phyloP scores from a whole-genome alignment of 2,797 vertebrate genomes.

The Pristis pectinata region DNA sequence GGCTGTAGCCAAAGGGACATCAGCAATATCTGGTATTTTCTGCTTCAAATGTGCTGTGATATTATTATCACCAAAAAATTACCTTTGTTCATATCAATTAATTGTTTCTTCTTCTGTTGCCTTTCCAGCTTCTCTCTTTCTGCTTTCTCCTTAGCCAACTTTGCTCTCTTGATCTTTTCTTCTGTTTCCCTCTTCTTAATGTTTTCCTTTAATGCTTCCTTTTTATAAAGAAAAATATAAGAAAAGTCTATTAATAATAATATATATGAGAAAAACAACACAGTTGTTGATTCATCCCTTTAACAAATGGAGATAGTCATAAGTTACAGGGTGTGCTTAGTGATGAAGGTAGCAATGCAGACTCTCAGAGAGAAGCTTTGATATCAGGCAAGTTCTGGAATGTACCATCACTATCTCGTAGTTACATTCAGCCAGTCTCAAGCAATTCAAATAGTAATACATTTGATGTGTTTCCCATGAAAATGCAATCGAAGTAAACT shows the following conservation, averaged over 20 bases:
- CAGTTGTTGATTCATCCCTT: neutral
- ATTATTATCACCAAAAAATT: conserved; percentile 43
- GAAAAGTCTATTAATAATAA: neutral
- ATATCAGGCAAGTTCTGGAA: neutral
- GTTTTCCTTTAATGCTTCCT: conserved; percentile 94
- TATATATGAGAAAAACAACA: neutral
- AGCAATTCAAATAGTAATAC: neutral
- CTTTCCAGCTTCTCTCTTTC: conserved; percentile 87
- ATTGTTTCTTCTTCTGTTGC: conserved; percentile 91
- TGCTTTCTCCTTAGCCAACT: conserved; percentile 92
- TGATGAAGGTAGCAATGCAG: neutral
- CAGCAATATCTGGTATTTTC: neutral
- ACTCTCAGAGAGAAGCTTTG: neutral
- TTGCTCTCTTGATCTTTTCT: conserved; percentile 92
- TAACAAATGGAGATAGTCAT: neutral
- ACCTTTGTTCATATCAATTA: conserved; percentile 99
- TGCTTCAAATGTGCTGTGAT: neutral
- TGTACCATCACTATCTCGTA: neutral
- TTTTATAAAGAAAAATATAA: conserved; percentile 43
- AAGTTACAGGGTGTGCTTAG: neutral
- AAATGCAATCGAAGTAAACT: neutral
- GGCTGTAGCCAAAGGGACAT: neutral
- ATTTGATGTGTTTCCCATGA: neutral
- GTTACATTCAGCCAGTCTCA: neutral
- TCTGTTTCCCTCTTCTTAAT: conserved; percentile 91